A percentile compares a stretch with the other conserved stretches of the same genome.
Evolutionary conservation across 2,797 vertebrate genomes (phyloP).

Genomic region (Cercopithecus diana): DNA sequence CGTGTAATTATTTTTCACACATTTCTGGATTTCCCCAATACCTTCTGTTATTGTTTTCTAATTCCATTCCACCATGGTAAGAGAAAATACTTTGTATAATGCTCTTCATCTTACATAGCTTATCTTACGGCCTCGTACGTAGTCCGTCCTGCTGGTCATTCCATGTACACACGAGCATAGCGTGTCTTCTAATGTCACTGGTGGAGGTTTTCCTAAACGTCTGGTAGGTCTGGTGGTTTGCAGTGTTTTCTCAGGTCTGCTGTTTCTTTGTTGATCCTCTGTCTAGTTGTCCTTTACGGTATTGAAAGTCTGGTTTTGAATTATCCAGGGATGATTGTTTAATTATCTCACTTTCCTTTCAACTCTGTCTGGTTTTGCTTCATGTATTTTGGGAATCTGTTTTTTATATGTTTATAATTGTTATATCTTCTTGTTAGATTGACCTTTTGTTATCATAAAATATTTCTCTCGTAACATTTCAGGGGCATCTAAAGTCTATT

Average conservation of each 20-base stretch:
- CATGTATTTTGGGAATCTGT: neutral
- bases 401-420: neutral
- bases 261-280: neutral
- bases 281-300: too few species aligned
- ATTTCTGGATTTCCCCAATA: neutral
- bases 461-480: neutral
- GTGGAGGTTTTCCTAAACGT: too few species aligned
- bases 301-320: neutral
- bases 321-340: neutral
- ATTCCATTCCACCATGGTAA: fast-evolving
- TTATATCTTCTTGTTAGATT: too few species aligned
- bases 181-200: neutral
- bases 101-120: neutral
- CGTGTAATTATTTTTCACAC: neutral
- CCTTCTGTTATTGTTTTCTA: neutral
- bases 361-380: neutral
- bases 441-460: neutral
- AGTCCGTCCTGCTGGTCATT: neutral
- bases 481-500: neutral
- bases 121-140: fast-evolving
- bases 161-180: neutral
- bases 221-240: too few species aligned
- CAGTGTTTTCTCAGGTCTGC: neutral
- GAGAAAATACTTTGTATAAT: neutral
- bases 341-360: neutral